Conservation (phyloP, 2,113 vertebrate species). For the Anolis carolinensis region DNA sequence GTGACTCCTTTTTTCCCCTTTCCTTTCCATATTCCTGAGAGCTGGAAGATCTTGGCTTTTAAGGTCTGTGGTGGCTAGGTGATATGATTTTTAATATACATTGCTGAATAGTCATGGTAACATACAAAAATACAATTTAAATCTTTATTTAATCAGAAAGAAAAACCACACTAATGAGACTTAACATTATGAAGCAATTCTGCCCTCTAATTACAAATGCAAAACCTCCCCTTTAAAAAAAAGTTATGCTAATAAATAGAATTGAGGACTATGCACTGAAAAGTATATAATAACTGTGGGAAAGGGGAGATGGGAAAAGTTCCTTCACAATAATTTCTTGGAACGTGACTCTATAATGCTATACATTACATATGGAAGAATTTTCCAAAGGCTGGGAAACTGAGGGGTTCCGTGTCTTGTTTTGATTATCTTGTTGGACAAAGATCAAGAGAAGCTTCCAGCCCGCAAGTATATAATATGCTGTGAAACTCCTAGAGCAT, state of each 20-base stretch:
- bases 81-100: not conserved
- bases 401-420: not conserved
- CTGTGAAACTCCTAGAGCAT: not conserved
- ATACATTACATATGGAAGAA: slow-evolving; percentile 12
- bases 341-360: slow-evolving; percentile 16
- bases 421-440: not conserved
- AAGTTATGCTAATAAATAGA: not conserved
- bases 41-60: not conserved
- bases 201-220: slow-evolving; percentile 15
- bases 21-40: not conserved
- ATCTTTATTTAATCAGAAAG: slow-evolving; percentile 33
- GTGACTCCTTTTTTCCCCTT: not conserved
- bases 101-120: not conserved
- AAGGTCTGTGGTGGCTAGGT: not conserved
- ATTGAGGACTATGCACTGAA: not conserved
- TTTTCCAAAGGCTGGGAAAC: slow-evolving; percentile 14
- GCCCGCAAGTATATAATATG: not conserved
- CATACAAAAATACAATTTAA: not conserved
- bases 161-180: slow-evolving; percentile 2
- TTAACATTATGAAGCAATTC: not conserved
- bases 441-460: not conserved
- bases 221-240: not conserved
- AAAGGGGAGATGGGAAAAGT: not conserved
- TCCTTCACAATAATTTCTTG: not conserved
- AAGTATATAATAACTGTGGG: not conserved